Base-by-base conservation (phyloP, 2,113 vertebrate species). In the Telmatochromis brachygnathus region DNA sequence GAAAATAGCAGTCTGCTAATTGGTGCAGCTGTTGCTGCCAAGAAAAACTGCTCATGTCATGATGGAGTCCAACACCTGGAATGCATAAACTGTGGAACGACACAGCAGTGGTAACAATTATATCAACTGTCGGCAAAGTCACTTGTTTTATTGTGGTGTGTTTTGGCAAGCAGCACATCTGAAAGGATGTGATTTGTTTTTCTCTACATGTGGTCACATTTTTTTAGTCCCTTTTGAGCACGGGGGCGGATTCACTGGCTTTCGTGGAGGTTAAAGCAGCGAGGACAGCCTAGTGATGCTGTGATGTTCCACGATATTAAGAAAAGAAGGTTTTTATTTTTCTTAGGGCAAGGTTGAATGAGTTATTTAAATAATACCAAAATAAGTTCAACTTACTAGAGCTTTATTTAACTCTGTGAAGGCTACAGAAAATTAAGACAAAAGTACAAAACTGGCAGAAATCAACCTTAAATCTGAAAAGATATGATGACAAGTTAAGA, bases 61-160 rank as follows among this genome's bases (percentile, higher is more conserved):
- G 5, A 21, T n/a, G 14, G 70, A 49, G 45, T 70, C 65, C 51
- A 79, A 83, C 84, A 90, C 84, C 89, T 92, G 92, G 86, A 88
- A 84, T 23, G 23, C 2, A 68, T 88, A 70, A 84, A 70, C 73
- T 23, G 6, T 47, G n/a, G 75, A 26, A 49, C 39, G 26, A 89
- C 39, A 14, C 6, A 68, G 23, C 54, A 42, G 4, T 51, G 37
- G 83, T 90, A 79, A 68, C 28, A 82, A 5, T 90, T 58, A 70
- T 56, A 15, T 84, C 19, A 30, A 6, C 19, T 70, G 54, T 84
- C 81, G 30, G 30, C 56, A 6, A 68, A 10, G 26, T 79, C 83
- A 73, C 56, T 56, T 80, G 37, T 87, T 51, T 45, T 80, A 81
- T 45, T 19, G 62, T 6, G 17, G 82, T 87, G 55, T 89, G 2